phyloP scores from a whole-genome alignment of 53 echinoderm and acorn worm species.

The Stichopus horrens region DNA sequence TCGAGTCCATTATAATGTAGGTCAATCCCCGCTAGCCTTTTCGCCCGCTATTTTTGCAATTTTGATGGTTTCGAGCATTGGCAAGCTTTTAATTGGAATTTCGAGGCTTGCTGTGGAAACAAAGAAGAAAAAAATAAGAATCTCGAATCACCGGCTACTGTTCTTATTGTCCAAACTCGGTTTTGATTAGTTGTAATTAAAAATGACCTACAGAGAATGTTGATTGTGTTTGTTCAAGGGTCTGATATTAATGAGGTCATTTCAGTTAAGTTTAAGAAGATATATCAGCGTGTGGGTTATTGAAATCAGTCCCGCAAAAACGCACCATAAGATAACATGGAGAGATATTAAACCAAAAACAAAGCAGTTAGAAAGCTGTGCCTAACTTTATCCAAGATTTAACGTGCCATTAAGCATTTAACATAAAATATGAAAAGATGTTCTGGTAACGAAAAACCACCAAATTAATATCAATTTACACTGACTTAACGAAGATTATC shows the following conservation, averaged over 20 bases:
- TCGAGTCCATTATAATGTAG: constrained; percentile 23
- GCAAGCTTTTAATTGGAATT: constrained; percentile 13
- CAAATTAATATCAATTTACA: too few relatives aligned
- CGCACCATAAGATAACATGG: not conserved
- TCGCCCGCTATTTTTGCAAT: not conserved
- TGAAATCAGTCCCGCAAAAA: not conserved
- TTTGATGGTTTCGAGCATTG: constrained; percentile 27
- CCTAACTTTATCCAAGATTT: not conserved
- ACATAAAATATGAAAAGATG: too few relatives aligned
- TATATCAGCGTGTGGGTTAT: not conserved
- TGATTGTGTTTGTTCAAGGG: constrained; percentile 34
- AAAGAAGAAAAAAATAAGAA: not conserved
- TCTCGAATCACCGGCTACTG: not conserved
- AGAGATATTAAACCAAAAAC: not conserved
- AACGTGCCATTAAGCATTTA: not conserved
- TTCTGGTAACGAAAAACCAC: too few relatives aligned
- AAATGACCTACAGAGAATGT: constrained; percentile 21
- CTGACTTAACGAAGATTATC: too few relatives aligned
- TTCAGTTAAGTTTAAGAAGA: not conserved
- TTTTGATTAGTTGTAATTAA: constrained; percentile 19
- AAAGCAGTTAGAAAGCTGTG: too few relatives aligned
- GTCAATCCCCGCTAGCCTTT: constrained; percentile 18
- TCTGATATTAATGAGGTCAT: constrained; percentile 28
- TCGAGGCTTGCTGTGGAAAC: not conserved
- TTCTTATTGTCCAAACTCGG: constrained; percentile 4